A percentile compares a stretch with the other conserved stretches of the same genome.
These are phyloP conservation scores for Coleophora flavipennella DNA, from an alignment of 2,888 invertebrate genomes.

Conservation along the genomic window DNA sequence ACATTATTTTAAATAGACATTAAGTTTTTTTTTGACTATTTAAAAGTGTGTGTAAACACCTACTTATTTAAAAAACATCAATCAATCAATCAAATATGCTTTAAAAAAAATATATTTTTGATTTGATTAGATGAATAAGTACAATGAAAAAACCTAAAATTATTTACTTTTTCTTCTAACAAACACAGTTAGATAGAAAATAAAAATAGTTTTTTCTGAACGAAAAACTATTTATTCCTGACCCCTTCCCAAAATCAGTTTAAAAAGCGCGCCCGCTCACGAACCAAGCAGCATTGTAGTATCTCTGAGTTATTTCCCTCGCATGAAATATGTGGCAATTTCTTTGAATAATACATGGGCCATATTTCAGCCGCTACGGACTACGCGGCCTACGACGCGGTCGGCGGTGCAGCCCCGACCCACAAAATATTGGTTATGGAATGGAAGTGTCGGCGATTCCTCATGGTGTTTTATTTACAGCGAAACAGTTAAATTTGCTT, in stretches of 20 bases:
- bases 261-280: conserved; percentile 19
- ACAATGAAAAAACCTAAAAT: no score
- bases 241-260: conserved; percentile 14
- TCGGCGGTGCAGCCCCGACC: conserved; percentile 28
- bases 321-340: conserved; percentile 76
- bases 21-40: no score
- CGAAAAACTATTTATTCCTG: not conserved
- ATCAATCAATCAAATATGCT: no score
- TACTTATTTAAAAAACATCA: no score
- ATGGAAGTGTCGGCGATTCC: conserved; percentile 35
- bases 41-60: no score
- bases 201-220: no score
- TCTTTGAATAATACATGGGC: conserved; percentile 76
- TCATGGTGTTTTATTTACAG: conserved; percentile 29
- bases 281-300: conserved; percentile 37
- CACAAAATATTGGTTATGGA: conserved; percentile 26
- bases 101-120: no score
- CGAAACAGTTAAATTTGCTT: no score
- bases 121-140: no score
- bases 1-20: no score
- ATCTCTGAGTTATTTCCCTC: conserved; percentile 67
- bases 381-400: conserved; percentile 38
- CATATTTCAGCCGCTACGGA: conserved; percentile 63
- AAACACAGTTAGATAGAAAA: no score
- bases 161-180: no score